Evolutionary conservation across 1,140 invertebrate species (phyloP).

Genomic region (Rhynchophorus ferrugineus): DNA sequence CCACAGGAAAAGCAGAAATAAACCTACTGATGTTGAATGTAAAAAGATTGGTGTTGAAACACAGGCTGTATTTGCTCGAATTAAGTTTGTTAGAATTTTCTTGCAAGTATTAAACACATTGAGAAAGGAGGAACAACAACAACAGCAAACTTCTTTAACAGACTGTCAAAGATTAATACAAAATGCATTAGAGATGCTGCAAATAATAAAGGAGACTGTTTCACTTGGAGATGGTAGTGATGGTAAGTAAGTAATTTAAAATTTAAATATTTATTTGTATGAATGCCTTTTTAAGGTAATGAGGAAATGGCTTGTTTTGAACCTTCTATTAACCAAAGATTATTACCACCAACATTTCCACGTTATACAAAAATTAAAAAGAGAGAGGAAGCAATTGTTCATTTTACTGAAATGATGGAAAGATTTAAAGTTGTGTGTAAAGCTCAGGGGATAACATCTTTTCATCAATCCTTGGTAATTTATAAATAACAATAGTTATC

Average conservation of each 20-base stretch:
- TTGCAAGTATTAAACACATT: constrained; percentile 70
- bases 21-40: constrained; percentile 34
- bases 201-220: constrained; percentile 70
- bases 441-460: constrained; percentile 68
- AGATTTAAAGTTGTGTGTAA: constrained; percentile 76
- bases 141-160: constrained; percentile 44
- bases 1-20: constrained; percentile 61
- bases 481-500: neutral
- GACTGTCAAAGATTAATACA: constrained; percentile 64
- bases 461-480: constrained; percentile 73
- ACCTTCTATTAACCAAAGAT: constrained; percentile 87
- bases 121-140: constrained; percentile 48
- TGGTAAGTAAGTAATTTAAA: constrained; percentile 16
- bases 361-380: constrained; percentile 90
- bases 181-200: constrained; percentile 66
- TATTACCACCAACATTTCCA: constrained; percentile 95
- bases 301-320: constrained; percentile 75
- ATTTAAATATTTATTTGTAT: neutral
- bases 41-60: constrained; percentile 44
- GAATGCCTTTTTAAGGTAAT: constrained; percentile 23
- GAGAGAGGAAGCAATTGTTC: constrained; percentile 71
- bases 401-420: constrained; percentile 74
- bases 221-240: constrained; percentile 62
- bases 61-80: constrained; percentile 66
- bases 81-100: constrained; percentile 79